Percentiles rank a stretch among this genome's conserved stretches.
These are phyloP conservation scores for Montifringilla adamsi DNA, from an alignment of 2,113 vertebrate genomes.

Conservation along the genomic window DNA sequence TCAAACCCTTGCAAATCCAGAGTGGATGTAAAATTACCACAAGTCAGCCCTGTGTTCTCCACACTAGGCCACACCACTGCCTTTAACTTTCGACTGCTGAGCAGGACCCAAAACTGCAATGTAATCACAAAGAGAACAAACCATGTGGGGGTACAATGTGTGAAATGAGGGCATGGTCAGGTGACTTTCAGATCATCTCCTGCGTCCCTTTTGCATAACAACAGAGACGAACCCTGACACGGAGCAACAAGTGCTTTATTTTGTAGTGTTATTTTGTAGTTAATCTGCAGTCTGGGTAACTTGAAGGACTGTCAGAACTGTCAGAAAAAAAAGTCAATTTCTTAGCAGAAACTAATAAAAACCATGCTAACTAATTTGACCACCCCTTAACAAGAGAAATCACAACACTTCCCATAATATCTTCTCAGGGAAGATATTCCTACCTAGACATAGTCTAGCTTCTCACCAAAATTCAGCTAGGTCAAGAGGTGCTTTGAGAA, in stretches of 20 bases:
- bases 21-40: background rate
- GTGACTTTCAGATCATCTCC: background rate
- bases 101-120: background rate
- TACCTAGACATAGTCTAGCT: background rate
- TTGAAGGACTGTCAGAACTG: background rate
- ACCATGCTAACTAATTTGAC: background rate
- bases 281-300: background rate
- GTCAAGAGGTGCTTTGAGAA: background rate
- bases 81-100: background rate
- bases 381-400: background rate
- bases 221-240: background rate
- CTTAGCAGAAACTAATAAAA: background rate
- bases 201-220: background rate
- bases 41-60: background rate
- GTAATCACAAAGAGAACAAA: background rate
- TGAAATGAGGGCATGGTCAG: fast-evolving
- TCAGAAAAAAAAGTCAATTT: background rate
- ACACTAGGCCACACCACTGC: background rate
- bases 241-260: background rate
- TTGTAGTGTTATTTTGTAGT: fast-evolving
- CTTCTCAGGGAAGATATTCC: background rate
- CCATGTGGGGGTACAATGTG: background rate
- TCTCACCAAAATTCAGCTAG: background rate
- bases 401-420: background rate
- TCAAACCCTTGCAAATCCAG: background rate